These are phyloP conservation scores for Drosophila heteroneura DNA, from an alignment of 2,888 invertebrate genomes.

Conservation along the genomic window DNA sequence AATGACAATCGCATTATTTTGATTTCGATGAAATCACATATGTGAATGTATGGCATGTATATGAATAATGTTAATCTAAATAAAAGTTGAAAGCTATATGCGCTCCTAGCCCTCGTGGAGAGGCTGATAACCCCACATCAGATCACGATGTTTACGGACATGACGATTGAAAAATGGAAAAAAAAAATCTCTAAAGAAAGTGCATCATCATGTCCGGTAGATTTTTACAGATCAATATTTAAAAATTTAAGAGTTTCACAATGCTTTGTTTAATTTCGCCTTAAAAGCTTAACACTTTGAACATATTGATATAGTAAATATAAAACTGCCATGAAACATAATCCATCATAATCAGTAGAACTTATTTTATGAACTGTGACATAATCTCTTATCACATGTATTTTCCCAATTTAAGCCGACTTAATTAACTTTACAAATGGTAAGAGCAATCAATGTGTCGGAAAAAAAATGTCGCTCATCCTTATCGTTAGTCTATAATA, in stretches of 20 bases:
- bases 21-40: conserved; percentile 4
- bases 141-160: conserved; percentile 21
- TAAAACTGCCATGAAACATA: background rate
- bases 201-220: conserved; percentile 56
- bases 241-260: background rate
- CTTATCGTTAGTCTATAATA: conserved; percentile 32
- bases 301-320: background rate
- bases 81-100: conserved; percentile 15
- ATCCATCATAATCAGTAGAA: conserved; percentile 10
- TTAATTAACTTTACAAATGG: conserved; percentile 56
- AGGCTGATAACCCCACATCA: conserved; percentile 47
- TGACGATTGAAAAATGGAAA: conserved; percentile 5
- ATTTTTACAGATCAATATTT: conserved; percentile 8
- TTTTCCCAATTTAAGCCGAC: conserved; percentile 14
- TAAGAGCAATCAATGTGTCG: conserved; percentile 23
- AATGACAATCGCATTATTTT: conserved; percentile 47
- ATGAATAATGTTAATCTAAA: conserved; percentile 10
- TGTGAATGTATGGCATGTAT: background rate
- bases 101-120: conserved; percentile 16
- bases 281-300: background rate
- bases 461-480: conserved; percentile 6
- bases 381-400: background rate
- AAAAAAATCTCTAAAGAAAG: conserved; percentile 26
- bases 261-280: background rate
- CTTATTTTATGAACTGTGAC: conserved; percentile 22